Evolutionary conservation across 2,797 vertebrate genomes (phyloP).

Genomic region (Melopsittacus undulatus): DNA sequence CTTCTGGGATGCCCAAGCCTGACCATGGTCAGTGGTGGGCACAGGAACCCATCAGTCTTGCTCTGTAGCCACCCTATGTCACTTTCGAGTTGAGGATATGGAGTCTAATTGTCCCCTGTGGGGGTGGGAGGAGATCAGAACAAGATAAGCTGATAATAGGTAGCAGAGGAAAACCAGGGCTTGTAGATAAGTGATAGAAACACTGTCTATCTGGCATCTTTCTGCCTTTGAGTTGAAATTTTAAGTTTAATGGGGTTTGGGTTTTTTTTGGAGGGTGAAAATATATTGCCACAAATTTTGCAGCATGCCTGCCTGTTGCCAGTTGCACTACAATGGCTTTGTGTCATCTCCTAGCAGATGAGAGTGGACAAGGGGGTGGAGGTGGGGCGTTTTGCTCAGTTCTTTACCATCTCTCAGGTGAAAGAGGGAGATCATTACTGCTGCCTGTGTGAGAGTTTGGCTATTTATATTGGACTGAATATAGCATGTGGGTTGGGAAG

Average conservation of each 20-base stretch:
- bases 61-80: not conserved
- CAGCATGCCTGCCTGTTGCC: not conserved
- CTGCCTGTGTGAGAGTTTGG: not conserved
- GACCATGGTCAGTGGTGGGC: not conserved
- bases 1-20: not conserved
- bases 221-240: not conserved
- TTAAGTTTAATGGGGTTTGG: not conserved
- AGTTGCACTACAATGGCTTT: not conserved
- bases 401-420: not conserved
- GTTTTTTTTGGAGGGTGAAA: rapidly evolving
- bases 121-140: not conserved
- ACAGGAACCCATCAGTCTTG: not conserved
- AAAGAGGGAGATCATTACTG: not conserved
- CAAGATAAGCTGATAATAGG: not conserved
- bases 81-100: not conserved
- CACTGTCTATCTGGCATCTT: not conserved
- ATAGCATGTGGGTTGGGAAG: not conserved
- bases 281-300: not conserved
- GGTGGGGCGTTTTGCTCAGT: not conserved
- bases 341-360: not conserved
- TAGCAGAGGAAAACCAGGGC: not conserved
- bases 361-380: not conserved
- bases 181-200: not conserved
- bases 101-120: not conserved
- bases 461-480: not conserved